Evolutionary conservation across 2,113 vertebrate genomes (phyloP), one percentile per base, ranked within the genome.

Genomic region (Tetrax tetrax): DNA sequence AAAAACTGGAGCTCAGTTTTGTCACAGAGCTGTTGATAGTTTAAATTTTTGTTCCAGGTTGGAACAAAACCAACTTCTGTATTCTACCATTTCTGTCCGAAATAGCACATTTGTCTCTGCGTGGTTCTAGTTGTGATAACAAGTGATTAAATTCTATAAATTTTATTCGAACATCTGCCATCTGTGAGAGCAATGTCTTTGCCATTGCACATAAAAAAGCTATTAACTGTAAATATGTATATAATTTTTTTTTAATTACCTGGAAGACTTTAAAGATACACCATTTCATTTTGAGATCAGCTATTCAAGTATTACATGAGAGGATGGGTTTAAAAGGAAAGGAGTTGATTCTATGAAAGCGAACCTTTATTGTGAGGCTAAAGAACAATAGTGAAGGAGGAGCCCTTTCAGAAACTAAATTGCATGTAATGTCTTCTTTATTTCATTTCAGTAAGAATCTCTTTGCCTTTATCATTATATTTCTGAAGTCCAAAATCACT

Each of bases 331-430:
- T 88, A 65, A 95, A 81, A 89, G 22, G 53, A 71, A 93, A 79
- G 20, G 75, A 78, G 25, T 37, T 56, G 70, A 3, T 61, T 95
- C 77, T 92, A 0, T 87, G 89, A 90, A 94, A 95, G 60, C 25
- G 64, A 96, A 38, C 38, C 59, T 80, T 74, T 92, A 78, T 41
- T 66, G 29, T 80, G 57, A 78, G 86, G 60, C 31, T 29, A 78
- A 89, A 77, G 83, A 93, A 96, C 80, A 95, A 89, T 91, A 90
- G 77, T 50, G 68, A 84, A 94, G 88, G 92, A 95, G 88, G 79
- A 89, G 31, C 38, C 57, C 57, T 92, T 89, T 97, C 60, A 83
- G 60, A 93, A 87, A 25, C 47, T 91, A 93, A 96, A 96, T 84
- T 95, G 69, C 84, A 84, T 89, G 41, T 83, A 64, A 91, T 74